Evolutionary conservation across 2,888 invertebrate genomes (phyloP).

Genomic region (Drosophila mayaguana): DNA sequence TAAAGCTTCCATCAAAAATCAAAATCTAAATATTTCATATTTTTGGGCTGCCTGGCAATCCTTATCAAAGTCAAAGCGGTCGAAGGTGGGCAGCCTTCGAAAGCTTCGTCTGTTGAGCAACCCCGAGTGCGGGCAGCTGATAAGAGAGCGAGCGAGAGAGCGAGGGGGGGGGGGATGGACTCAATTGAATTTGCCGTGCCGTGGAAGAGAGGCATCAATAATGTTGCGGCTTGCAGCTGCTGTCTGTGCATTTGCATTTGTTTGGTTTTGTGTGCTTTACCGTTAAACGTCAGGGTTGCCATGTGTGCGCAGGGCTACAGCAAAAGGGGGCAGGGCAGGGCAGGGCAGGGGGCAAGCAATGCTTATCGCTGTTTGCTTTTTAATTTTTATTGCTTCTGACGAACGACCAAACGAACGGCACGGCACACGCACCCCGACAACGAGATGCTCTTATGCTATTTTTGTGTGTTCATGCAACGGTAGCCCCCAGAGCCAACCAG

Average conservation of each 20-base stretch:
- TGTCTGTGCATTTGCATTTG: slow-evolving; percentile 71
- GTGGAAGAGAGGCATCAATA: slow-evolving; percentile 74
- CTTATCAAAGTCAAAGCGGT: slow-evolving; percentile 41
- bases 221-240: slow-evolving; percentile 16
- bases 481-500: slow-evolving; percentile 52
- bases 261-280: slow-evolving; percentile 67
- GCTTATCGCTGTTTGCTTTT: slow-evolving; percentile 80
- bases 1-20: neutral
- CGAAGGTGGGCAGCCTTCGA: slow-evolving; percentile 8
- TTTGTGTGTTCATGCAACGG: slow-evolving; percentile 64
- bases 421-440: slow-evolving; percentile 58
- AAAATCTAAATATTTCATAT: neutral
- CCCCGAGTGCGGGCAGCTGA: slow-evolving; percentile 20
- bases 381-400: slow-evolving; percentile 73
- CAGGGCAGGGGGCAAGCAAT: slow-evolving; percentile 2
- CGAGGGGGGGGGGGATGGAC: slow-evolving; percentile 4
- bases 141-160: slow-evolving; percentile 6
- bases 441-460: slow-evolving; percentile 67
- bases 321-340: slow-evolving; percentile 2
- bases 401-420: slow-evolving; percentile 31
- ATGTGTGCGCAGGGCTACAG: slow-evolving; percentile 44
- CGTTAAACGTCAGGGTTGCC: slow-evolving; percentile 70
- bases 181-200: slow-evolving; percentile 72
- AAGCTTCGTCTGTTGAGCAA: slow-evolving; percentile 16
- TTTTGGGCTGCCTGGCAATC: slow-evolving; percentile 31